Conservation (phyloP, 2,797 vertebrate species). For the Enteromius argenteus region DNA sequence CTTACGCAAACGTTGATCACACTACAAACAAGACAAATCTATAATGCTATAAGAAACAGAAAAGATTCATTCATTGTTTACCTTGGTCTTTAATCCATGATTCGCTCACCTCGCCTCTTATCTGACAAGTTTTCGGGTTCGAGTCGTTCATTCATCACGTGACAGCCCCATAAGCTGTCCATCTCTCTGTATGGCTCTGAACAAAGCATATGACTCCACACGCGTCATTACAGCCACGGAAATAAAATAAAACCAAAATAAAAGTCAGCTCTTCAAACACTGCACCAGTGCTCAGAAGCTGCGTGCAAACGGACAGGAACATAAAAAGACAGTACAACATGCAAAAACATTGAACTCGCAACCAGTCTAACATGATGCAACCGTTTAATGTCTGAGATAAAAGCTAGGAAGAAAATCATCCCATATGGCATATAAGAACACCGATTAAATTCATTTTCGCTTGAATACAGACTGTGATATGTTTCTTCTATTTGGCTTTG, state of each 20-base stretch:
- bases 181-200: no score
- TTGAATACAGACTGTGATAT: background rate
- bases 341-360: background rate
- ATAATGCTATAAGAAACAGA: no score
- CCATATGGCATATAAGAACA: background rate
- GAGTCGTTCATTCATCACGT: no score
- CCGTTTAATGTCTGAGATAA: background rate
- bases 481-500: no score
- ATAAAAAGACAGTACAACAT: background rate
- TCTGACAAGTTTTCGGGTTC: no score
- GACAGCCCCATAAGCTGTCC: no score
- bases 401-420: background rate
- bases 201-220: background rate
- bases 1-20: no score
- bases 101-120: no score
- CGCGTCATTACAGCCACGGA: background rate
- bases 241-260: conserved; percentile 36
- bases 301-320: background rate
- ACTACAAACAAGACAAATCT: no score
- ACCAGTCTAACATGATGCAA: background rate
- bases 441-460: background rate
- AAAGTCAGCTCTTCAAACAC: background rate
- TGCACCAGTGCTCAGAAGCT: background rate
- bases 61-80: no score
- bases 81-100: no score